phyloP scores from a whole-genome alignment of 2,888 invertebrate genomes.

The Oxytorus armatus region DNA sequence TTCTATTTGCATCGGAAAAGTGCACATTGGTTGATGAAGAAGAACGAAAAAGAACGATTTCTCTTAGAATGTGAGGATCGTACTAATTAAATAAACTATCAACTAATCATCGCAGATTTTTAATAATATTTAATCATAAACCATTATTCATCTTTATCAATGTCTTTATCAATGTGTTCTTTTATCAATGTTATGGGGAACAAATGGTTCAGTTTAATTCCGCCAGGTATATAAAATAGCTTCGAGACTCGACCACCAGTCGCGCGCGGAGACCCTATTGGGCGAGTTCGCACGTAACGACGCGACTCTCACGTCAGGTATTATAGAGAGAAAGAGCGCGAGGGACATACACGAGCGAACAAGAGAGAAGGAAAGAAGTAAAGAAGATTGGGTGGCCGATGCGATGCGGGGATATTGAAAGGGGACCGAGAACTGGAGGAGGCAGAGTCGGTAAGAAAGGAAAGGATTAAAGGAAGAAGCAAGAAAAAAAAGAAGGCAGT shows the following conservation, averaged over 20 bases:
- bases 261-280: slow-evolving; percentile 2
- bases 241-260: slow-evolving; percentile 22
- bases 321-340: slow-evolving; percentile 4
- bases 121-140: no score
- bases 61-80: no score
- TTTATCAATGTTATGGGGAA: no score
- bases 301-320: slow-evolving; percentile 18
- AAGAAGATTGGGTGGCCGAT: slow-evolving; percentile 49
- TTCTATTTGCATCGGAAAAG: no score
- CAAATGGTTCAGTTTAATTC: no score
- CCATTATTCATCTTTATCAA: no score
- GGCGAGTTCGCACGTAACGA: neutral
- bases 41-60: neutral
- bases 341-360: slow-evolving; percentile 55
- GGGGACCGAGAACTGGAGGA: slow-evolving; percentile 18
- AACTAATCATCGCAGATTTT: no score
- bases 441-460: slow-evolving; percentile 18
- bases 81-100: no score
- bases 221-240: slow-evolving; percentile 1
- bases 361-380: slow-evolving; percentile 17
- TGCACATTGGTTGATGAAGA: no score
- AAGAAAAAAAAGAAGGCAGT: slow-evolving; percentile 28
- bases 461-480: slow-evolving; percentile 42
- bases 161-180: no score
- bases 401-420: slow-evolving; percentile 53